Conservation (phyloP, 2,888 invertebrate genomes). For the Torymus auratus region DNA sequence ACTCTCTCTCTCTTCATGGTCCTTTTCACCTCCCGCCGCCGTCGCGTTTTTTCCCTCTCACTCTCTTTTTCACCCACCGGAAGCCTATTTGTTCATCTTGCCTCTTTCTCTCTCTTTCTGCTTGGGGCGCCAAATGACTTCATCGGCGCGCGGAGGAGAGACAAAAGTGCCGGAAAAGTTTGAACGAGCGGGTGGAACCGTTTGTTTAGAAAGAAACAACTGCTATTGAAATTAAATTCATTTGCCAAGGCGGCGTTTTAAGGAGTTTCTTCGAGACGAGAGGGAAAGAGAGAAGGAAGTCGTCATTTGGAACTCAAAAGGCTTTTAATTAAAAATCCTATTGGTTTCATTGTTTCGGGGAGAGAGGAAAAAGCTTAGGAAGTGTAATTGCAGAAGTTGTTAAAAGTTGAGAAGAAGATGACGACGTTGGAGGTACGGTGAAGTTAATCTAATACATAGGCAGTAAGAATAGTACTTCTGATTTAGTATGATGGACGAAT, state of each 20-base stretch:
- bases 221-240: constrained; percentile 46
- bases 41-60: constrained; percentile 19
- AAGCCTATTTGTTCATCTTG: constrained; percentile 27
- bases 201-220: constrained; percentile 29
- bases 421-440: background rate
- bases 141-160: background rate
- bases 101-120: background rate
- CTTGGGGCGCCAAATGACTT: constrained; percentile 31
- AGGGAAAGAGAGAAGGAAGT: background rate
- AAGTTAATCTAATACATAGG: too few species aligned
- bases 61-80: background rate
- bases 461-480: too few species aligned
- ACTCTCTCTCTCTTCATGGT: constrained; percentile 10
- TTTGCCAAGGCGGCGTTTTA: background rate
- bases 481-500: too few species aligned
- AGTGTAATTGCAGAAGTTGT: background rate
- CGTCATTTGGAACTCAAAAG: background rate
- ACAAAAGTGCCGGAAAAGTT: constrained; percentile 38
- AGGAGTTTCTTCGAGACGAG: background rate
- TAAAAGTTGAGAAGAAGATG: background rate
- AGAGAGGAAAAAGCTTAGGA: background rate
- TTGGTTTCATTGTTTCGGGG: background rate
- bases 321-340: constrained; percentile 16
- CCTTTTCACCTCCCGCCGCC: constrained; percentile 26
- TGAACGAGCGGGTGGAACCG: background rate